Base-by-base conservation (phyloP, 2,797 vertebrate species). In the Benthosema pterotum region DNA sequence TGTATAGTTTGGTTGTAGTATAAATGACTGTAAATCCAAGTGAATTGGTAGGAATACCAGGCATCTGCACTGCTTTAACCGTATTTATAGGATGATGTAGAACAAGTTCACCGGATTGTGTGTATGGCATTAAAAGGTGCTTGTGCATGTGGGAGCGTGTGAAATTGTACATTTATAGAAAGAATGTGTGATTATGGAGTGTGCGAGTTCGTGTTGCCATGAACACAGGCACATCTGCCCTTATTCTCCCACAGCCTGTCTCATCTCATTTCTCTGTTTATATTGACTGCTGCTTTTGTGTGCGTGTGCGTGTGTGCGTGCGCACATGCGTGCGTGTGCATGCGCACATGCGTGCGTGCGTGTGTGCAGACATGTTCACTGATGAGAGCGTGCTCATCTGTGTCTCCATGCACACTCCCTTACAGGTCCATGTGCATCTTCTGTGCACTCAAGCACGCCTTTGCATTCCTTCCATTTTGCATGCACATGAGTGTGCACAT, bases 191-290 rank as follows among this genome's bases (percentile, higher is more conserved):
- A 64, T 75, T 55, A 63, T 61, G 71, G 56, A 65, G 65, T 71
- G 75, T 60, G 78, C 66, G 49, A 17, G 49, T 28, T 38, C 1
- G 51, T 11, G 9, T 46, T 25, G 15, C 28, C 14, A n/a, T 57
- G 54, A 38, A 45, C 51, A 45, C 54, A 63, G 73, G 71, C 74
- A 78, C 79, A 75, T 74, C 65, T 76, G 64, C 60, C 67, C 67
- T 57, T 57, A 1, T 71, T 71, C 66, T 59, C 51, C 62, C 63
- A 63, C 65, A 52, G 28, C 62, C 52, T 47, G 61, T 82, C 75
- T 79, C 60, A 70, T 79, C 74, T 82, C 62, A 69, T 80, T 67
- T 66, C 48, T 79, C 74, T 52, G 11, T 76, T 58, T 64, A 69
- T 67, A 69, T 69, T 80, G 65, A 55, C 57, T 63, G 60, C 62